Base-by-base conservation (phyloP, 2,888 invertebrate genomes). In the Mesorhabditis sp. region DNA sequence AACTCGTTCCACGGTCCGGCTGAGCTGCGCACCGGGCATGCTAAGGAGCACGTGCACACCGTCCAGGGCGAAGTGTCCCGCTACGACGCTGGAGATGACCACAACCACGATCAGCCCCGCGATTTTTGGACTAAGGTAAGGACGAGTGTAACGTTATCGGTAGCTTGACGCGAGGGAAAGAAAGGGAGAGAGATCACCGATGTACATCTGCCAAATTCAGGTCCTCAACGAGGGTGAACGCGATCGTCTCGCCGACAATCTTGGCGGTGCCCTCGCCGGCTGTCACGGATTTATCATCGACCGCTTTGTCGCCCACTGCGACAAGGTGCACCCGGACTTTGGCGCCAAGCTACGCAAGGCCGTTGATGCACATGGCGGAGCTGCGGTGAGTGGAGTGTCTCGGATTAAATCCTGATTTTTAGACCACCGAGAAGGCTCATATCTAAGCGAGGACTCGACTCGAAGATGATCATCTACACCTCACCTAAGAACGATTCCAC, bases 1-100 rank as follows among this genome's bases (percentile, higher is more conserved):
- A 97, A 97, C 89, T 95, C 95, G 75, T 97, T 95, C 88, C 89
- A 90, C 74, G 96, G 96, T 0, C 94, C 95, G 0, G 72, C 79
- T 45, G 90, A 90, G 76, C 58, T 50, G 10, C 10, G 7, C n/a
- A 90, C 74, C 3, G 67, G 65, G 0, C 73, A 76, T 41, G 77
- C 70, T 50, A 74, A 74, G 58, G 76, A 76, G 43, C 62, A 90
- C 3, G 88, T 89, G 64, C 90, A 90, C 85, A 86, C 87, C 43
- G 85, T 90, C 2, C 87, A 89, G 69, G 95, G 93, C 0, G 93
- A 94, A 84, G 91, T 93, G 13, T 90, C 90, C 79, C 90, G 93
- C 72, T 92, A 91, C 84, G 90, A 91, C 71, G 91, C 90, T 4
- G 91, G 92, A 85, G 82, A 82, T n/a, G 94, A 95, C 78, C 95